These are phyloP conservation scores for Leuctra nigra DNA, from an alignment of 2,888 invertebrate genomes.

Conservation along the genomic window DNA sequence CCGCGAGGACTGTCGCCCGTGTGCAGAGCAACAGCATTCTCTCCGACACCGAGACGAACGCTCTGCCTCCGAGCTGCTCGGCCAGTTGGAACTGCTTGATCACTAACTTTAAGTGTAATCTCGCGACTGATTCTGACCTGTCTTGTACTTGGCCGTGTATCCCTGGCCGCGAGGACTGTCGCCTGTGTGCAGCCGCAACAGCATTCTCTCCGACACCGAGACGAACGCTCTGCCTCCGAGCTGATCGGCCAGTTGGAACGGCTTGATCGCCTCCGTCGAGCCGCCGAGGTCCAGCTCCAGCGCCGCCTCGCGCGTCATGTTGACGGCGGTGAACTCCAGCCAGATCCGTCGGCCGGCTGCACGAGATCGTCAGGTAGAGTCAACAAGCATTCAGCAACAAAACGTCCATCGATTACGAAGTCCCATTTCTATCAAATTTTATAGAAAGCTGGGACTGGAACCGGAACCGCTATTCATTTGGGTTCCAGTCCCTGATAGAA, in stretches of 20 bases:
- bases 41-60: no score
- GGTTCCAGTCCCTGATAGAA: no score
- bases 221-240: slow-evolving; percentile 61
- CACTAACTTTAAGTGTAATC: no score
- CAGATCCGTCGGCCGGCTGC: slow-evolving; percentile 60
- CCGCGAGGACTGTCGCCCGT: slow-evolving; percentile 59
- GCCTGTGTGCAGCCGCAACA: slow-evolving; percentile 57
- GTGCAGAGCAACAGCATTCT: no score
- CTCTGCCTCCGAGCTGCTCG: no score
- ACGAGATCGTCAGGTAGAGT: no score
- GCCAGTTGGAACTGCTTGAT: no score
- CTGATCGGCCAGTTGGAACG: slow-evolving; percentile 48
- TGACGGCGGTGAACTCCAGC: slow-evolving; percentile 58
- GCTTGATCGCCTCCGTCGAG: slow-evolving; percentile 45
- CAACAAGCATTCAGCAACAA: no score
- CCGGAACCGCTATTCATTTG: no score
- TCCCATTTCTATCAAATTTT: no score
- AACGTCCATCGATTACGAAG: no score
- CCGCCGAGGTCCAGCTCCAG: slow-evolving; percentile 54
- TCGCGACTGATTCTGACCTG: slow-evolving; percentile 42
- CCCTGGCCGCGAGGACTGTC: slow-evolving; percentile 58
- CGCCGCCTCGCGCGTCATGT: slow-evolving; percentile 50
- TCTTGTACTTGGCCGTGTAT: slow-evolving; percentile 59
- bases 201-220: slow-evolving; percentile 54
- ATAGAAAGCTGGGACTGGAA: no score